Percentiles rank a stretch among this genome's conserved stretches.
These are phyloP conservation scores for Arrhopalites spinosus DNA, from an alignment of 2,888 invertebrate species.

Conservation along the genomic window DNA sequence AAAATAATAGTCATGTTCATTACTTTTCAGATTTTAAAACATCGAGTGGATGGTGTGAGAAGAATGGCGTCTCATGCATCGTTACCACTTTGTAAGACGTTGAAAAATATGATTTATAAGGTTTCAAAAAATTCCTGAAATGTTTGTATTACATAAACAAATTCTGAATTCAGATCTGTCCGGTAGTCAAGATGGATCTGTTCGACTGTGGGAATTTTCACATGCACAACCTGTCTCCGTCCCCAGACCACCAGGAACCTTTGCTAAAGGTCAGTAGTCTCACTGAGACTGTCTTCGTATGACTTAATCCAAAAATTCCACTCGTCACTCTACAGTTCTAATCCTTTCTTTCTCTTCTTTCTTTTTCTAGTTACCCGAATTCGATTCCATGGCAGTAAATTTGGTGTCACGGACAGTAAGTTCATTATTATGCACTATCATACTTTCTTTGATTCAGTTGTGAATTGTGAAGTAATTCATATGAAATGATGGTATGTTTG, in stretches of 20 bases:
- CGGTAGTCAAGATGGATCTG: slow-evolving; percentile 94
- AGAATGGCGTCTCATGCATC: slow-evolving; percentile 95
- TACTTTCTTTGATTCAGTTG: too few relatives aligned
- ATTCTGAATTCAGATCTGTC: slow-evolving; percentile 72
- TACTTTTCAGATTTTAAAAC: slow-evolving; percentile 80
- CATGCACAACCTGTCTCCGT: slow-evolving; percentile 87
- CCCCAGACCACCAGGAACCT: slow-evolving; percentile 90
- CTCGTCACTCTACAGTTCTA: too few relatives aligned
- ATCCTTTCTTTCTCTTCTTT: neutral
- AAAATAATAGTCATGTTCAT: neutral
- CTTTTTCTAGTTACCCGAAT: slow-evolving; percentile 77
- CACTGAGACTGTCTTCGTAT: too few relatives aligned
- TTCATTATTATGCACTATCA: neutral
- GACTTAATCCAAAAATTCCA: too few relatives aligned
- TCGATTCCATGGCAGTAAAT: slow-evolving; percentile 97
- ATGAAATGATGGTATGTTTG: slow-evolving; percentile 5
- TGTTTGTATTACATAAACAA: neutral
- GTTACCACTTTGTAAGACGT: slow-evolving; percentile 88
- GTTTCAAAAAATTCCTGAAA: neutral
- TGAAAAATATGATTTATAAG: neutral
- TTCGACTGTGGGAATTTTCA: slow-evolving; percentile 98
- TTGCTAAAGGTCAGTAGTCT: slow-evolving; percentile 82
- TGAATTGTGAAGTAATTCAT: too few relatives aligned
- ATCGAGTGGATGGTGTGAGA: slow-evolving; percentile 91
- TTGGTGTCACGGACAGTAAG: slow-evolving; percentile 90